phyloP scores from a whole-genome alignment of 2,113 vertebrate species.

The Ariopsis seemanni region DNA sequence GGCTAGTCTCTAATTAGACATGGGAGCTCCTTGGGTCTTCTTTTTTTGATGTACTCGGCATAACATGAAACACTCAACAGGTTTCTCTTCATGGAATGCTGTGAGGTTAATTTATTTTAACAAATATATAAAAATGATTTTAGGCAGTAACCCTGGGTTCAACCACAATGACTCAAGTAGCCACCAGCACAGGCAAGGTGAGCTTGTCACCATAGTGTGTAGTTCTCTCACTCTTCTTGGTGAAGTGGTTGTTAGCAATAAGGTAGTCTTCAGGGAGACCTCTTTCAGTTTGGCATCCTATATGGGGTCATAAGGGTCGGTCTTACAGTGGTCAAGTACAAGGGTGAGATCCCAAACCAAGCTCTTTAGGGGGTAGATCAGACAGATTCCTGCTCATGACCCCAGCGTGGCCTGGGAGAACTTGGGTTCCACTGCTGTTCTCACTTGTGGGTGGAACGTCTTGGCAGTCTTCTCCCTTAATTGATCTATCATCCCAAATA shows the following conservation, averaged over 20 bases:
- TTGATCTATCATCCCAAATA: not conserved
- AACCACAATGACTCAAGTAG: not conserved
- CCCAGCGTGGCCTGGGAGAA: not conserved
- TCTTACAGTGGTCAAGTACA: not conserved
- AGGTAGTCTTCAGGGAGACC: not conserved
- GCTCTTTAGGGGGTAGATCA: not conserved
- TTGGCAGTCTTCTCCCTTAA: not conserved
- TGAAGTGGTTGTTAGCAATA: not conserved
- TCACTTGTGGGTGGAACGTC: not conserved
- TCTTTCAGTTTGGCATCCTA: not conserved
- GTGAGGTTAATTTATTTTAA: not conserved
- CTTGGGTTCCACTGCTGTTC: not conserved
- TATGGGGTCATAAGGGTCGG: not conserved
- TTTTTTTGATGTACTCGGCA: not conserved
- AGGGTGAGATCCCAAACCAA: not conserved
- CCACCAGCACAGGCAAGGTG: not conserved
- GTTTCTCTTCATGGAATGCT: not conserved
- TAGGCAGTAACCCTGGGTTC: too few species aligned
- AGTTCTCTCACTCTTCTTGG: not conserved
- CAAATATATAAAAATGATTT: not conserved
- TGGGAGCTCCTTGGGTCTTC: not conserved
- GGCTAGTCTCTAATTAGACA: not conserved
- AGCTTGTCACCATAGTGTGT: not conserved
- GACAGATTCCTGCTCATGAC: not conserved
- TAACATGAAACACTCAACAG: constrained; percentile 6